These are phyloP conservation scores for Drosophila anomalata DNA, from an alignment of 2,888 invertebrate genomes.

Conservation along the genomic window DNA sequence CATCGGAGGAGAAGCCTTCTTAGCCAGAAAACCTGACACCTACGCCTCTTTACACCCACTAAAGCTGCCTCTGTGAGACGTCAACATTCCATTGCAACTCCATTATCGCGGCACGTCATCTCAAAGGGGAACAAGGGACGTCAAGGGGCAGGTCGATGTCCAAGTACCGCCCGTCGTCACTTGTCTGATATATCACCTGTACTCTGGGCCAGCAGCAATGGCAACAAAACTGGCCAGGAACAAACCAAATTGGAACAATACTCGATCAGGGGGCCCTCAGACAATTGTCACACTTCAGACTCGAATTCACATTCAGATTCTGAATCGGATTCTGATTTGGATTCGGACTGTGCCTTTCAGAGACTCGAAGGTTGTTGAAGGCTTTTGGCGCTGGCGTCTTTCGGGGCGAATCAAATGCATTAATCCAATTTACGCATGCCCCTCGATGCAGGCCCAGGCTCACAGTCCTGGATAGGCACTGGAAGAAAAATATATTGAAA, in stretches of 20 bases:
- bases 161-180: constrained; percentile 75
- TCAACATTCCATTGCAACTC: constrained; percentile 66
- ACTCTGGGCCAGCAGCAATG: constrained; percentile 12
- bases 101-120: constrained; percentile 77
- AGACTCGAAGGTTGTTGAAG: constrained; percentile 16
- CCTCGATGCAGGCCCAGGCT: constrained; percentile 22
- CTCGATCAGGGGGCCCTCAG: constrained; percentile 46
- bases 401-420: constrained; percentile 75
- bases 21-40: constrained; percentile 65
- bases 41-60: constrained; percentile 55
- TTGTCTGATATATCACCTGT: constrained; percentile 79
- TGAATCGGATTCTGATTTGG: constrained; percentile 7
- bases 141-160: neutral
- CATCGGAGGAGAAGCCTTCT: constrained; percentile 41
- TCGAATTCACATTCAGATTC: constrained; percentile 15
- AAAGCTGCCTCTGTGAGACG: constrained; percentile 43
- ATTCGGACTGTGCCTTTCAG: constrained; percentile 33
- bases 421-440: constrained; percentile 81
- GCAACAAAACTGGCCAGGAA: constrained; percentile 48
- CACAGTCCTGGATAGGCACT: constrained; percentile 30
- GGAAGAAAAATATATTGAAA: neutral
- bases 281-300: constrained; percentile 68
- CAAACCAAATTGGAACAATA: constrained; percentile 77
- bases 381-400: constrained; percentile 60
- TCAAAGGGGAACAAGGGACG: constrained; percentile 11